These are phyloP conservation scores for Lysandra bellargus DNA, from an alignment of 2,888 invertebrate genomes.

Conservation along the genomic window DNA sequence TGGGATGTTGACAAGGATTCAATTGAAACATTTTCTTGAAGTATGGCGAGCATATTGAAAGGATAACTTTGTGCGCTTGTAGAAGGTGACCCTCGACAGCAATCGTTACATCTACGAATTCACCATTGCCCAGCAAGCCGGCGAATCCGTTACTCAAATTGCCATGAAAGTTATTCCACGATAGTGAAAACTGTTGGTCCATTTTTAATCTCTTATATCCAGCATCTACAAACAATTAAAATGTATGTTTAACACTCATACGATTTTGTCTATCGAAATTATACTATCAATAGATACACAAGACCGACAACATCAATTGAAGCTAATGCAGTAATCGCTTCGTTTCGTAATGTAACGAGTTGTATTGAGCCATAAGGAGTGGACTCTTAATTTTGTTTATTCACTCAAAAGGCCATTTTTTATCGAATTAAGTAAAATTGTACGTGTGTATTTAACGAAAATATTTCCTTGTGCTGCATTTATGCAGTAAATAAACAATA, in stretches of 20 bases:
- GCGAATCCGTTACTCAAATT: constrained; percentile 84
- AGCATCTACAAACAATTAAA: constrained; percentile 40
- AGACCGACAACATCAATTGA: neutral
- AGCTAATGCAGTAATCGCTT: neutral
- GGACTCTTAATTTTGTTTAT: neutral
- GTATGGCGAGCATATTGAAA: constrained; percentile 86
- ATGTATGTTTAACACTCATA: neutral
- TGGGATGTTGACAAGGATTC: constrained; percentile 85
- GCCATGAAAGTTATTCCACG: constrained; percentile 87
- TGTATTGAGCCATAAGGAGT: neutral
- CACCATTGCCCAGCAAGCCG: constrained; percentile 79
- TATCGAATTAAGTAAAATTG: neutral
- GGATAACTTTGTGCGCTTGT: constrained; percentile 85
- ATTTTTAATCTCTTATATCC: constrained; percentile 67
- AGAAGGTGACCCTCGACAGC: constrained; percentile 83
- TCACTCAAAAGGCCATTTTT: neutral
- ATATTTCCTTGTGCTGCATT: neutral
- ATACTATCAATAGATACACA: neutral
- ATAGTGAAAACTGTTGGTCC: constrained; percentile 85
- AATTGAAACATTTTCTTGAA: constrained; percentile 85
- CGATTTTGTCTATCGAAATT: neutral
- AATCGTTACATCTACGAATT: constrained; percentile 82
- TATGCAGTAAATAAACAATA: neutral
- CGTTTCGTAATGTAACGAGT: constrained; percentile 3
- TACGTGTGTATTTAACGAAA: neutral